These are phyloP conservation scores for Tetheella fluctuosa DNA, from an alignment of 2,888 invertebrate genomes.

Conservation along the genomic window DNA sequence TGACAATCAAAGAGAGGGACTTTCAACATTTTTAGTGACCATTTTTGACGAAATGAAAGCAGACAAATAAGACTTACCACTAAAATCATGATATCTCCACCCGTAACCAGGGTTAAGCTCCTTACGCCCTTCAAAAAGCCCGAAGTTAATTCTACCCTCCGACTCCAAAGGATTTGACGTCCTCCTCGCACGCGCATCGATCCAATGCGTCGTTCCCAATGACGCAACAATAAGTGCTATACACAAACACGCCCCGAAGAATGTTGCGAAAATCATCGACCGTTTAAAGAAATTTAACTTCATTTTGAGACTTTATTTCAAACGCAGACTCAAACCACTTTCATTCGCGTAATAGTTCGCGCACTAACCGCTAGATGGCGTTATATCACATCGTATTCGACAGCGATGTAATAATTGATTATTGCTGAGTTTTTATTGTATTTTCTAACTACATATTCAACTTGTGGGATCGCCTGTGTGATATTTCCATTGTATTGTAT, in stretches of 20 bases:
- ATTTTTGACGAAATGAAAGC: too few relatives aligned
- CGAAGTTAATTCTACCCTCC: slow-evolving; percentile 91
- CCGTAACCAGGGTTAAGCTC: slow-evolving; percentile 91
- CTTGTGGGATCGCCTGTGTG: slow-evolving; percentile 49
- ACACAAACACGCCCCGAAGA: slow-evolving; percentile 90
- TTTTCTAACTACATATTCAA: slow-evolving; percentile 66
- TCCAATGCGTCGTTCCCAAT: slow-evolving; percentile 93
- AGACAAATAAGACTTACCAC: slow-evolving; percentile 84
- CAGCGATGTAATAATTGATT: slow-evolving; percentile 30
- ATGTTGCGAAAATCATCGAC: slow-evolving; percentile 92
- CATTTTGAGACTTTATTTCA: slow-evolving; percentile 54
- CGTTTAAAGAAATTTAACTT: slow-evolving; percentile 89
- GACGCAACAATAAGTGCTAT: slow-evolving; percentile 91
- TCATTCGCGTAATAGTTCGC: slow-evolving; percentile 53
- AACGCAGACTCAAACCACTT: slow-evolving; percentile 45
- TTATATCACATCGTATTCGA: slow-evolving; percentile 67
- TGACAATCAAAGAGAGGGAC: too few relatives aligned
- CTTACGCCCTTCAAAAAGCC: slow-evolving; percentile 94
- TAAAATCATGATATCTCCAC: slow-evolving; percentile 89
- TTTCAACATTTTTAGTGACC: too few relatives aligned
- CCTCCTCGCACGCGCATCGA: slow-evolving; percentile 88
- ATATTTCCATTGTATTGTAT: slow-evolving; percentile 55
- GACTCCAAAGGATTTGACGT: slow-evolving; percentile 87
- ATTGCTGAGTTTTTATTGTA: slow-evolving; percentile 44
- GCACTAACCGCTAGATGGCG: slow-evolving; percentile 63